Evolutionary conservation across 2,888 invertebrate genomes (phyloP).

Genomic region (Epinotia bilunana): DNA sequence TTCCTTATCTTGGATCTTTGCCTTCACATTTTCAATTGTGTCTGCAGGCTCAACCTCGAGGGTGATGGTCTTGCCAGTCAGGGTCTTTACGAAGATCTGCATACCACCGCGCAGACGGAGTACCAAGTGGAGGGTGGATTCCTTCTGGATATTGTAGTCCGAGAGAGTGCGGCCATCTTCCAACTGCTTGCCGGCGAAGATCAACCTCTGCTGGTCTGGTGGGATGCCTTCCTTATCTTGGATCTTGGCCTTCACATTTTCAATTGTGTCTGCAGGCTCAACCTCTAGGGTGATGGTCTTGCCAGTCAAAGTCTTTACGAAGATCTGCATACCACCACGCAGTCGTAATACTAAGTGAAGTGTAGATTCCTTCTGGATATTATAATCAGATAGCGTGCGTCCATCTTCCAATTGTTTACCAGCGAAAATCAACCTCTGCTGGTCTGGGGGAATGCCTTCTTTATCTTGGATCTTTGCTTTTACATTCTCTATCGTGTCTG

Average conservation of each 20-base stretch:
- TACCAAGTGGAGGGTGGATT: slow-evolving; percentile 48
- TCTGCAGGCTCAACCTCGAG: slow-evolving; percentile 48
- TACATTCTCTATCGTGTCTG: slow-evolving; percentile 56
- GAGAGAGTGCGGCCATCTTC: slow-evolving; percentile 52
- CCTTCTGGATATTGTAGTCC: slow-evolving; percentile 52
- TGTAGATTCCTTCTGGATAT: slow-evolving; percentile 57
- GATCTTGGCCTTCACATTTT: slow-evolving; percentile 51
- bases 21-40: slow-evolving; percentile 49
- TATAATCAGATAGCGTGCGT: slow-evolving; percentile 54
- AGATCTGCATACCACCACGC: slow-evolving; percentile 53
- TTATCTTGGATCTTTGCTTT: slow-evolving; percentile 57
- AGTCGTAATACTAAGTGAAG: slow-evolving; percentile 55
- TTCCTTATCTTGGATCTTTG: slow-evolving; percentile 49
- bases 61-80: slow-evolving; percentile 49
- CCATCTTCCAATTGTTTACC: slow-evolving; percentile 57
- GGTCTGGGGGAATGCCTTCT: slow-evolving; percentile 57
- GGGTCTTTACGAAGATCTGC: slow-evolving; percentile 49
- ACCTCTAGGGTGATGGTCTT: slow-evolving; percentile 49
- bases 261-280: slow-evolving; percentile 49
- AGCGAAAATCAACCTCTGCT: slow-evolving; percentile 55
- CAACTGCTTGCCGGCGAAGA: slow-evolving; percentile 51
- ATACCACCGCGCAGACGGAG: slow-evolving; percentile 49
- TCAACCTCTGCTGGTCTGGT: slow-evolving; percentile 51
- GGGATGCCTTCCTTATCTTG: slow-evolving; percentile 53
- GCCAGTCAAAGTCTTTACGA: slow-evolving; percentile 48